Evolutionary conservation across 2,797 vertebrate genomes (phyloP), one percentile per base, ranked within the genome.

Genomic region (Microtus californicus): DNA sequence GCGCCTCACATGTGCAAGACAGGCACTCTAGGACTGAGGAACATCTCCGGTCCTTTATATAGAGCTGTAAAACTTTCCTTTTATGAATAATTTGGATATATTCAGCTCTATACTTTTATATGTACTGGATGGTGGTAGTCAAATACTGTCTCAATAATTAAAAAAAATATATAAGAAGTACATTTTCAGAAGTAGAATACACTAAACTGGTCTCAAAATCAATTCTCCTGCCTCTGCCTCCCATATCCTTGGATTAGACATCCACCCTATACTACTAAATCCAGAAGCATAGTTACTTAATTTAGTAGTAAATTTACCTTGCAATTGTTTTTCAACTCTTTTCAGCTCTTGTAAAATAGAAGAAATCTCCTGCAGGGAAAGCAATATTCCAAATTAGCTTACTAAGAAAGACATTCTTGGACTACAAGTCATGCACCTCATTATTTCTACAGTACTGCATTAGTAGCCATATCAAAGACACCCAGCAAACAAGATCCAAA

Each of bases 341-440:
- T 99, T 99, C 88, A 99, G 98, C 97, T 99, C 99, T 43, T 99
- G 99, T 79, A 99, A 98, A 97, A 99, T 99, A 34, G 99, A 99
- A 61, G 99, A 99, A 98, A 99, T 99, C 97, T 99, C 99, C 99
- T 99, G 98, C 37, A 97, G 93, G 94, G 83, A 83, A 98, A 98
- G 51, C 23, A 97, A 80, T 23, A 83, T 80, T 74, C 95, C 81
- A 95, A 89, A 93, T 93, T 59, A 96, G 93, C 51, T 93, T 65
- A 69, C 77, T 45, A 95, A 93, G 83, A 78, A 95, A 93, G 83
- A 78, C 6, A 45, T 80, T 80, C 88, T 82, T 34, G 45, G 51
- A 45, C 89, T 59, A 85, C 27, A 95, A 90, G 48, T 31, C 61
- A 37, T 43, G 15, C 77, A 45, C 59, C n/a, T 80, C 25, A 78